phyloP scores from a whole-genome alignment of 2,888 invertebrate genomes.

The Penaeus monodon region DNA sequence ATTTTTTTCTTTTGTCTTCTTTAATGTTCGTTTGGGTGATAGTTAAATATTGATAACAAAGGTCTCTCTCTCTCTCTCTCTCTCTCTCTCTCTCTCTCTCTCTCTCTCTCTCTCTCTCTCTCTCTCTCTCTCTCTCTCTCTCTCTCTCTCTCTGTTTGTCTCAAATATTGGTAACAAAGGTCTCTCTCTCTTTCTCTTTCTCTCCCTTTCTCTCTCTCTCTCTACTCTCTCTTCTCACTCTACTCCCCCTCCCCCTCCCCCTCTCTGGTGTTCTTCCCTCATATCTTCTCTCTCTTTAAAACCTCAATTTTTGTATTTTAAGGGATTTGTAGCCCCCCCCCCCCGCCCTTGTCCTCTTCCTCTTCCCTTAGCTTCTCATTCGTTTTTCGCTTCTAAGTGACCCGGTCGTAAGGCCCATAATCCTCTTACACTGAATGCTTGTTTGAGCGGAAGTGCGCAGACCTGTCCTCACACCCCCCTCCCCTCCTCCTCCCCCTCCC shows the following conservation, averaged over 20 bases:
- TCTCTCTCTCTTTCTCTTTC: constrained; percentile 2
- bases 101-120: constrained; percentile 10
- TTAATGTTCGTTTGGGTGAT: too few relatives aligned
- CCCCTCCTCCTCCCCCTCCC: background rate
- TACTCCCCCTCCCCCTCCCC: too few relatives aligned
- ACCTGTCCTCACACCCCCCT: background rate
- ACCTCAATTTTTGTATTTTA: too few relatives aligned
- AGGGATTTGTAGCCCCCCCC: background rate
- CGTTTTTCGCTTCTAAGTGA: background rate
- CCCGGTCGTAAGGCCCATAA: background rate
- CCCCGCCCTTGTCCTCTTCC: background rate
- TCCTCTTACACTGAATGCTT: too few relatives aligned
- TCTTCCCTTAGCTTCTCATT: background rate
- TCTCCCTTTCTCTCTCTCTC: background rate
- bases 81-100: constrained; percentile 7
- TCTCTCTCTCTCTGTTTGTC: background rate
- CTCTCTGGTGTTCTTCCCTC: too few relatives aligned
- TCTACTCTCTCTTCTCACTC: background rate
- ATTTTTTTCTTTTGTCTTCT: too few relatives aligned
- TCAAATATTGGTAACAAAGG: too few relatives aligned
- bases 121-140: constrained; percentile 20
- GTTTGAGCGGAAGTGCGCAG: too few relatives aligned
- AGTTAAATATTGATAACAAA: background rate
- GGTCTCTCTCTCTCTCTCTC: background rate
- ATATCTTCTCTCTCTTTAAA: background rate